These are phyloP conservation scores for Buathra laborator DNA, from an alignment of 2,888 invertebrate genomes.

Conservation along the genomic window DNA sequence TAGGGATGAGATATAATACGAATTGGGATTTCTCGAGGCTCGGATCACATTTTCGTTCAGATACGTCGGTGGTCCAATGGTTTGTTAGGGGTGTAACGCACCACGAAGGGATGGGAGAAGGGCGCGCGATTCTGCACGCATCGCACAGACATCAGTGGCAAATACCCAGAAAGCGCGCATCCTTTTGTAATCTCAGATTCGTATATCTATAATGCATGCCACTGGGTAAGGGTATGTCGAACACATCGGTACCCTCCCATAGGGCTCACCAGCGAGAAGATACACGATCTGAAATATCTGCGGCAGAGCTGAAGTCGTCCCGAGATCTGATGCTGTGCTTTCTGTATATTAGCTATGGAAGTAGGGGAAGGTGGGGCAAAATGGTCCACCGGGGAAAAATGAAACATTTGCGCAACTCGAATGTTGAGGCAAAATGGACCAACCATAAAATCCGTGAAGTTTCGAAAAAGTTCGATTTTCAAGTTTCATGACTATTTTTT, in stretches of 20 bases:
- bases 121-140: background rate
- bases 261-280: constrained; percentile 25
- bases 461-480: background rate
- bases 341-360: background rate
- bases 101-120: background rate
- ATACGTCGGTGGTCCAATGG: constrained; percentile 37
- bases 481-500: too few relatives aligned
- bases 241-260: constrained; percentile 27
- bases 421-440: background rate
- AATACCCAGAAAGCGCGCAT: constrained; percentile 53
- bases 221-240: constrained; percentile 55
- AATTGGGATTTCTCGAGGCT: constrained; percentile 50
- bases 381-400: background rate
- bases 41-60: constrained; percentile 56
- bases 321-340: constrained; percentile 18
- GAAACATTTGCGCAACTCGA: background rate
- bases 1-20: constrained; percentile 30
- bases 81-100: constrained; percentile 3
- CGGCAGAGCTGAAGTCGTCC: constrained; percentile 46
- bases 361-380: background rate
- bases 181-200: constrained; percentile 69
- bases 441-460: background rate
- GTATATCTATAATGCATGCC: constrained; percentile 71
- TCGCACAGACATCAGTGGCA: constrained; percentile 26
- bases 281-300: constrained; percentile 60